Percentiles rank a stretch among this genome's conserved stretches.
Conservation (phyloP, 1,140 invertebrate species). For the Reticulitermes speratus region DNA sequence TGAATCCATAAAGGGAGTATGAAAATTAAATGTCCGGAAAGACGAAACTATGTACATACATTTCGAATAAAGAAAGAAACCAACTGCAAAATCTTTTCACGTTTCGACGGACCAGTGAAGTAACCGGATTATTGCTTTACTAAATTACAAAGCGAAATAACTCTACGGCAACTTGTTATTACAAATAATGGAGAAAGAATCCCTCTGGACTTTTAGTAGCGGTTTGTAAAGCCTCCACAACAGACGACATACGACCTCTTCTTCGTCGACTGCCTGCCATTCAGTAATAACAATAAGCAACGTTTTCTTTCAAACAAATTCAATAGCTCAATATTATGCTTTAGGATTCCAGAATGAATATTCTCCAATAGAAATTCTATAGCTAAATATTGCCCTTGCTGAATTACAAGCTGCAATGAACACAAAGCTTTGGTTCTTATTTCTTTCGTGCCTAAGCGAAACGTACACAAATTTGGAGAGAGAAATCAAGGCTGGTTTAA, state of each 20-base stretch:
- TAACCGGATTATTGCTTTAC: too few relatives aligned
- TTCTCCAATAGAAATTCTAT: slow-evolving; percentile 10
- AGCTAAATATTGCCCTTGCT: slow-evolving; percentile 16
- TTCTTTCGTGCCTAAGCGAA: not conserved
- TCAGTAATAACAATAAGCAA: not conserved
- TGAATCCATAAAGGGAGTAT: too few relatives aligned
- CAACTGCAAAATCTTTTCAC: too few relatives aligned
- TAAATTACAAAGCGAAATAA: too few relatives aligned
- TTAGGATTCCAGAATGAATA: not conserved
- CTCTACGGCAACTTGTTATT: not conserved
- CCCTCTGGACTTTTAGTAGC: not conserved
- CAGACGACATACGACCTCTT: not conserved
- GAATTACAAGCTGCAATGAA: not conserved
- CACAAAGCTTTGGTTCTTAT: not conserved
- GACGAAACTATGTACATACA: too few relatives aligned
- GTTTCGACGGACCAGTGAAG: too few relatives aligned
- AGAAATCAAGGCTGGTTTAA: too few relatives aligned
- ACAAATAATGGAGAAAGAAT: not conserved
- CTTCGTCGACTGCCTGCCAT: not conserved
- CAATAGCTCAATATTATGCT: not conserved
- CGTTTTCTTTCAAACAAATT: slow-evolving; percentile 3
- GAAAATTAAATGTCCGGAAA: too few relatives aligned
- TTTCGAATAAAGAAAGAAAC: too few relatives aligned
- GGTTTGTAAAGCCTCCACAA: not conserved
- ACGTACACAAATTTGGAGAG: too few relatives aligned